phyloP scores from a whole-genome alignment of 2,888 invertebrate genomes.

The Clepsis dumicolana region DNA sequence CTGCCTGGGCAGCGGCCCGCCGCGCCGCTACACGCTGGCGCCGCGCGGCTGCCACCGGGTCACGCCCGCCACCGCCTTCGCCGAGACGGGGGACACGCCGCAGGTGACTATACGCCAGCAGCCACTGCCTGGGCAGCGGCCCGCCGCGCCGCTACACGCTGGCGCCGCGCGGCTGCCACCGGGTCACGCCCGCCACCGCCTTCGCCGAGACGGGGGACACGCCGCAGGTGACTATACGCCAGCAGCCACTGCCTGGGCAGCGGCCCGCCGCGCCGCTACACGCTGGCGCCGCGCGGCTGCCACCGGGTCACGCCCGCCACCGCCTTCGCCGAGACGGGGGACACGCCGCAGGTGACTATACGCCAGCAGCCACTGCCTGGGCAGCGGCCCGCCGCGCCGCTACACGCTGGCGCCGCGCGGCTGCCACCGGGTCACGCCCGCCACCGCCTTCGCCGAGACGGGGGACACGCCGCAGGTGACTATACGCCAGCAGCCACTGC shows the following conservation, averaged over 20 bases:
- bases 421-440: too few species aligned
- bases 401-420: too few species aligned
- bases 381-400: too few species aligned
- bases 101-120: conserved; percentile 56
- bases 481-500: too few species aligned
- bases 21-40: conserved; percentile 89
- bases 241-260: conserved; percentile 90
- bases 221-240: conserved; percentile 57
- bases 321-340: conserved; percentile 53
- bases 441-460: too few species aligned
- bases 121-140: conserved; percentile 89
- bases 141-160: conserved; percentile 89
- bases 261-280: conserved; percentile 87
- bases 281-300: conserved; percentile 92
- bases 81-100: conserved; percentile 51
- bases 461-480: too few species aligned
- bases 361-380: too few species aligned
- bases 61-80: conserved; percentile 63
- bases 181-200: conserved; percentile 82
- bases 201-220: conserved; percentile 51
- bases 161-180: conserved; percentile 93
- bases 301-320: conserved; percentile 88
- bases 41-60: conserved; percentile 95
- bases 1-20: conserved; percentile 88
- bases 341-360: conserved; percentile 54